Evolutionary conservation across 2,113 vertebrate species (phyloP).

Genomic region (Acanthochromis polyacanthus): DNA sequence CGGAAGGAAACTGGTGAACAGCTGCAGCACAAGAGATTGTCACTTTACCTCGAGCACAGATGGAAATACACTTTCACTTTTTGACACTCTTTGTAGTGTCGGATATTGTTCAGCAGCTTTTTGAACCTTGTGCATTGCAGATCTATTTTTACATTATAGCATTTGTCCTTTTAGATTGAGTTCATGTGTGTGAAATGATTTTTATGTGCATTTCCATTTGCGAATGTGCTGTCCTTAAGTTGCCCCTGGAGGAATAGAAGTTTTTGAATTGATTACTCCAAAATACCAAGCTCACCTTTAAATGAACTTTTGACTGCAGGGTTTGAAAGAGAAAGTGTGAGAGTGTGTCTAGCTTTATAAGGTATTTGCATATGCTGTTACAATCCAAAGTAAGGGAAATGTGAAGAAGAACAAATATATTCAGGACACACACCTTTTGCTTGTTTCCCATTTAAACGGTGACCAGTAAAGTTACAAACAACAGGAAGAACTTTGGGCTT

Average conservation of each 20-base stretch:
- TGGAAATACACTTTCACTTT: too few relatives aligned
- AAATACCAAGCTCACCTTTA: background rate
- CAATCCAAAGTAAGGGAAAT: background rate
- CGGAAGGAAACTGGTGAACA: too few relatives aligned
- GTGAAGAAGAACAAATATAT: background rate
- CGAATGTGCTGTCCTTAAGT: too few relatives aligned
- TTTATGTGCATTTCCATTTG: background rate
- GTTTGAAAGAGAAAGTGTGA: background rate
- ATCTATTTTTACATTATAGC: background rate
- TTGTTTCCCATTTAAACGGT: constrained; percentile 55
- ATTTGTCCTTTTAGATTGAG: background rate
- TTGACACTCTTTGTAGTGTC: too few relatives aligned
- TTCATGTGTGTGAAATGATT: too few relatives aligned
- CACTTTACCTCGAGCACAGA: too few relatives aligned
- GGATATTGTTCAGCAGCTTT: too few relatives aligned
- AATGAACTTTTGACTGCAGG: too few relatives aligned
- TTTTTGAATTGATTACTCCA: background rate
- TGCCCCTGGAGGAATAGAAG: background rate
- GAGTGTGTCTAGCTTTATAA: background rate
- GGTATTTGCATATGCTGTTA: too few relatives aligned
- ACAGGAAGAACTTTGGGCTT: background rate
- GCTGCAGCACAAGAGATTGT: too few relatives aligned
- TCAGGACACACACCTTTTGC: background rate
- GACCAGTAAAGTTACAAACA: background rate
- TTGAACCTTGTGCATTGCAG: too few relatives aligned